A percentile compares a stretch with the other conserved stretches of the same genome.
Conservation (phyloP, 1,140 invertebrate species). For the Acromyrmex echinatior region DNA sequence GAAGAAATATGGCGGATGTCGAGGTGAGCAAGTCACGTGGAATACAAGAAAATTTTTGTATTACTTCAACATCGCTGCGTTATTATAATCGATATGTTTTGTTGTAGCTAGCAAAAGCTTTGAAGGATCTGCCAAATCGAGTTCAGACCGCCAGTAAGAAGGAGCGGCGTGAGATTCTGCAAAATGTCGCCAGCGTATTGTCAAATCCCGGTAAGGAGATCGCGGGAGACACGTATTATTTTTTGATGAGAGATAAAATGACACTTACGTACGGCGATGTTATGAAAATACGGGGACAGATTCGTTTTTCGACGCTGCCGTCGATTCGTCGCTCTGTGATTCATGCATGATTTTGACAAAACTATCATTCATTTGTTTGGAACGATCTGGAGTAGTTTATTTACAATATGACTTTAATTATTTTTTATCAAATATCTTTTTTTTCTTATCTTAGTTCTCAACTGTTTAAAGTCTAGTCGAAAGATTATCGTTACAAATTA, state of each 20-base stretch:
- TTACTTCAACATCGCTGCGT: constrained; percentile 22
- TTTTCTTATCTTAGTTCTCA: background rate
- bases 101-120: constrained; percentile 90
- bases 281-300: background rate
- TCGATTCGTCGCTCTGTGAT: background rate
- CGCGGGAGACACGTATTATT: constrained; percentile 61
- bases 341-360: background rate
- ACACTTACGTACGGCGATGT: background rate
- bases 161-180: constrained; percentile 90
- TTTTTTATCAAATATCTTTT: background rate
- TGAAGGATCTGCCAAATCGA: constrained; percentile 93
- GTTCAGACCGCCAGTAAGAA: constrained; percentile 92
- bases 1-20: constrained; percentile 84
- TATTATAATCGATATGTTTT: constrained; percentile 75
- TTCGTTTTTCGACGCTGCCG: background rate
- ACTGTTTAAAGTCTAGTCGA: background rate
- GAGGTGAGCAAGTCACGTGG: constrained; percentile 85
- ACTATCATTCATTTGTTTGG: background rate
- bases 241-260: constrained; percentile 32
- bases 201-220: constrained; percentile 90
- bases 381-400: background rate
- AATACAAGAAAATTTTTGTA: constrained; percentile 67
- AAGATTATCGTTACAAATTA: constrained; percentile 8
- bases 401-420: constrained; percentile 23
- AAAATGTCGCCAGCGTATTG: constrained; percentile 91